These are phyloP conservation scores for Taeniopygia guttata DNA, from an alignment of 2,797 vertebrate genomes.

Conservation along the genomic window DNA sequence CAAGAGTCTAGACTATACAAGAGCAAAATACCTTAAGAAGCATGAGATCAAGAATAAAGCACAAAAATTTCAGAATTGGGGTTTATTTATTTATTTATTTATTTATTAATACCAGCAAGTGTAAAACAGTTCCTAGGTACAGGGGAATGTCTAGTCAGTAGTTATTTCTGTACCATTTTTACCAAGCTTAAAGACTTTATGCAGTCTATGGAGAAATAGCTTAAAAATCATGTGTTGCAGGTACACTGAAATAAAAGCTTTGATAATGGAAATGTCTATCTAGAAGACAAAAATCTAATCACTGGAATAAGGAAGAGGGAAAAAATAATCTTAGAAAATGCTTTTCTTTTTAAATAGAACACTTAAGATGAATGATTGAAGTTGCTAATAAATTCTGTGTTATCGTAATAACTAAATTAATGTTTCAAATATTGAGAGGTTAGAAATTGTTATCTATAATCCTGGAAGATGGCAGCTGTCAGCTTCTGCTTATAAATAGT, in stretches of 20 bases:
- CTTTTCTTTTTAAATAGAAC: background rate
- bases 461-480: conserved; percentile 44
- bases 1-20: background rate
- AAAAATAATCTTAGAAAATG: background rate
- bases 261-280: background rate
- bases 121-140: background rate
- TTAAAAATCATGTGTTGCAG: background rate
- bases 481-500: conserved; percentile 52
- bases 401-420: background rate
- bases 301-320: background rate
- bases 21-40: background rate
- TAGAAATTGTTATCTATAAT: conserved; percentile 3
- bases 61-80: background rate
- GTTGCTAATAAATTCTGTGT: background rate
- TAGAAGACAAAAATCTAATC: background rate
- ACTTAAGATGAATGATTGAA: background rate
- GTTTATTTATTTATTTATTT: background rate
- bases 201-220: background rate
- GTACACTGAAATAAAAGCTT: background rate
- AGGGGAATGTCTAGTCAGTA: background rate
- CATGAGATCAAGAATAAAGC: background rate
- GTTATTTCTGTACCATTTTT: background rate
- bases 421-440: conserved; percentile 3
- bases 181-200: background rate
- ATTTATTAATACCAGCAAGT: background rate